Percentiles rank a stretch among this genome's conserved stretches.
These are phyloP conservation scores for Lepidocyrtinus sp. DNA, from an alignment of 2,888 invertebrate species.

Conservation along the genomic window DNA sequence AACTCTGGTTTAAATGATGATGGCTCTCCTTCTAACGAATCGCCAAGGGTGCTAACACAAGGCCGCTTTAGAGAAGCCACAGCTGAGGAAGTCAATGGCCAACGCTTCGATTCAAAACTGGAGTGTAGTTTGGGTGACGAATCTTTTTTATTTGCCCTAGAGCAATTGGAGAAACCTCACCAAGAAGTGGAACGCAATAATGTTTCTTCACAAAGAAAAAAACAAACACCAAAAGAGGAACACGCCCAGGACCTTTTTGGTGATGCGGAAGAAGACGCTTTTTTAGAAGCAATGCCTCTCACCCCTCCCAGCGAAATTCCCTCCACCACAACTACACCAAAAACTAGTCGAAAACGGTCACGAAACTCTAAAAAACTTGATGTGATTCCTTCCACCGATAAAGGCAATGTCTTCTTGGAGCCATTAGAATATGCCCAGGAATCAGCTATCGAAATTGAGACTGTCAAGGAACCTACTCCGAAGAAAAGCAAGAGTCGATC, in stretches of 20 bases:
- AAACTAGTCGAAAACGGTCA: background rate
- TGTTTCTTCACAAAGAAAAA: background rate
- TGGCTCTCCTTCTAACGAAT: background rate
- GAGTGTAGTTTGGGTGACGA: constrained; percentile 16
- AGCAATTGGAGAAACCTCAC: constrained; percentile 6
- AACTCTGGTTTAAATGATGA: no score
- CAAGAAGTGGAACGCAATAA: background rate
- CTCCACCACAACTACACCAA: background rate
- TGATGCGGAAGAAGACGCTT: constrained; percentile 21
- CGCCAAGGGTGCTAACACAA: constrained; percentile 19
- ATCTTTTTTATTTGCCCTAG: constrained; percentile 16
- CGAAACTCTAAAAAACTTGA: background rate
- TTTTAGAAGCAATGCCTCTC: no score
- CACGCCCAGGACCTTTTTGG: constrained; percentile 34
- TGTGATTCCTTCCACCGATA: no score
- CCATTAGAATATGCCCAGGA: background rate
- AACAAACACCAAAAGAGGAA: background rate
- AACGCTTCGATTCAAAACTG: background rate
- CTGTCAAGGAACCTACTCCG: background rate
- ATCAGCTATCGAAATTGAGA: background rate
- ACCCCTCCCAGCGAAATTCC: background rate
- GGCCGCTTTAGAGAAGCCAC: background rate
- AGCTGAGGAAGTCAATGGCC: background rate
- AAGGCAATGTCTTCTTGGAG: no score
- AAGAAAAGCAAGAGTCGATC: background rate